Base-by-base conservation (phyloP, 2,888 invertebrate species). In the Ochlodes sylvanus region DNA sequence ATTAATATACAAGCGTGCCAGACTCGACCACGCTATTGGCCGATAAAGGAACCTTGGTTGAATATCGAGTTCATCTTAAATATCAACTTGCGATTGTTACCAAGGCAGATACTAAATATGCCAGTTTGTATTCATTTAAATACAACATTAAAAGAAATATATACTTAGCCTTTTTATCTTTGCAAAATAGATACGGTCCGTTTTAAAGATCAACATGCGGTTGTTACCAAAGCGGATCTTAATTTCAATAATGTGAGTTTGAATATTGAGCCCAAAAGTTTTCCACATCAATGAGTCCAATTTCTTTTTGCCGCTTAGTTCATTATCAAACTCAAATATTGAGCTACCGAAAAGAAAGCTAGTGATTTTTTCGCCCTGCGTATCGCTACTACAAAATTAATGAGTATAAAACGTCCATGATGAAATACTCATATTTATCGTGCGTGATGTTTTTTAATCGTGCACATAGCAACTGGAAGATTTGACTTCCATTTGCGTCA, bases 401-500 rank as follows among this genome's bases (percentile, higher is more conserved):
- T 38, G 38, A 38, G 38, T 38, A 38, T 38, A 9, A 10, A 10
- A 38, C 38, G 38, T 9, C 10, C 7, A 38, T 38, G 38, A 38
- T 38, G 38, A 38, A 38, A 38, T 38, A 12, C 38, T 32, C 3
- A 12, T 12, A 42, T 47, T 47, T 64, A 64, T 64, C 64, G 19
- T 5, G 56, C n/a, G 47, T 19, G 9, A 44, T 34, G 32, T 50
- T 55, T 56, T 56, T 34, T 10, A 12, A 15, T n/a, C 34, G 34
- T 64, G 41, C 42, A 66, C 54, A 60, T 34, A 41, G 57, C 32
- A 58, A 66, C 60, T 52, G 76, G 81, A 79, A 74, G 72, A 78
- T 80, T 71, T 83, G 82, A 86, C 82, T 86, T 77, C 67, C 68
- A 60, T 79, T 66, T 83, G 71, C 86, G 87, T 87, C 85, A 87